Conservation (phyloP, 2,888 invertebrate genomes). For the Caenorhabditis wallacei region DNA sequence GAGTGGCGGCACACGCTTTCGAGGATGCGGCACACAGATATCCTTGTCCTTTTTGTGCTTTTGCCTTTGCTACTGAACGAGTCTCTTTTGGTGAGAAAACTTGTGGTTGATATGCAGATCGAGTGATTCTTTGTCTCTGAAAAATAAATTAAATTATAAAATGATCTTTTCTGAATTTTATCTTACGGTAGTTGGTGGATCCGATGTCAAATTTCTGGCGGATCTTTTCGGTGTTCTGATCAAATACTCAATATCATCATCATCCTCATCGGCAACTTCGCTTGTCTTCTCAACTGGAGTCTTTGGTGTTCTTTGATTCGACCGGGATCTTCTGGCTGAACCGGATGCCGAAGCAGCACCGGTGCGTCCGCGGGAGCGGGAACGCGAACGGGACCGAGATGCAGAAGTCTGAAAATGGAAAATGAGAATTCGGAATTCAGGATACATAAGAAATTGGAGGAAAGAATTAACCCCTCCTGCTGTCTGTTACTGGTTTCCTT, state of each 20-base stretch:
- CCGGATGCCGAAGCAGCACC: slow-evolving; percentile 2
- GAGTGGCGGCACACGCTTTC: background rate
- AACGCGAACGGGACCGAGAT: slow-evolving; percentile 12
- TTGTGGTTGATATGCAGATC: background rate
- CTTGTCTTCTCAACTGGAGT: slow-evolving; percentile 14
- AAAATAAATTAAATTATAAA: background rate
- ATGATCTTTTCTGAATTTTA: too few species aligned
- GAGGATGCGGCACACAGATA: background rate
- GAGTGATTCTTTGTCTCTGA: background rate
- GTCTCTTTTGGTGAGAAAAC: slow-evolving; percentile 5
- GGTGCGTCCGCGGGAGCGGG: slow-evolving; percentile 18
- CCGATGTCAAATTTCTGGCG: slow-evolving; percentile 23
- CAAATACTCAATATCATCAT: background rate
- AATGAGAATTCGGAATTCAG: background rate
- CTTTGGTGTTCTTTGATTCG: background rate
- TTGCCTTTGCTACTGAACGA: background rate
- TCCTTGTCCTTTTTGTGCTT: background rate
- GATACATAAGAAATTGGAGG: background rate
- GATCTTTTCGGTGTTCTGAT: slow-evolving; percentile 12
- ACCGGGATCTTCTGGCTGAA: background rate
- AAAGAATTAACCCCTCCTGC: too few species aligned
- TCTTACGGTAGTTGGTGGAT: slow-evolving; percentile 28
- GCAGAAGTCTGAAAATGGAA: slow-evolving; percentile 17
- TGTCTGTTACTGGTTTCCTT: slow-evolving; percentile 2
- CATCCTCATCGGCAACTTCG: slow-evolving; percentile 27